Evolutionary conservation across 2,797 vertebrate species (phyloP).

Genomic region (Tadarida brasiliensis): DNA sequence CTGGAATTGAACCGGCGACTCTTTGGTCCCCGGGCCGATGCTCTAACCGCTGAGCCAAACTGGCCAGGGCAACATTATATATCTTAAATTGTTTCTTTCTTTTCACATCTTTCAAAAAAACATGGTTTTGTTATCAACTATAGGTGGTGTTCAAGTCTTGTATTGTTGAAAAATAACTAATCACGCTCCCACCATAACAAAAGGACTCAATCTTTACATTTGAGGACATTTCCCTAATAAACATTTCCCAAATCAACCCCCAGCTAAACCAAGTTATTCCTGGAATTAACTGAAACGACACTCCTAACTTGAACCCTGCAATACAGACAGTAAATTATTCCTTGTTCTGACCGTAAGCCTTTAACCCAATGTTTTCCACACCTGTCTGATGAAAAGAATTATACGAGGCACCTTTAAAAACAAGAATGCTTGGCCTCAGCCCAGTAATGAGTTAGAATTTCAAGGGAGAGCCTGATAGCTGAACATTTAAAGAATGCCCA

Average conservation of each 20-base stretch:
- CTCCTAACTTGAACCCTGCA: background rate
- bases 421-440: background rate
- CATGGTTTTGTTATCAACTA: background rate
- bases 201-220: slow-evolving; percentile 2
- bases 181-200: background rate
- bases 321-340: background rate
- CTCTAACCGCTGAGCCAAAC: too few relatives aligned
- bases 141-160: background rate
- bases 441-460: slow-evolving; percentile 54
- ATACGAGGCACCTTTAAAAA: background rate
- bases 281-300: background rate
- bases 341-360: background rate
- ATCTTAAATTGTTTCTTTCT: slow-evolving; percentile 20
- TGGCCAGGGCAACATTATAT: background rate
- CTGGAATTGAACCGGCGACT: too few relatives aligned
- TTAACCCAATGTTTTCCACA: background rate
- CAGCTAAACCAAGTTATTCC: background rate
- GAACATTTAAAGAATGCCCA: background rate
- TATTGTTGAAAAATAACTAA: slow-evolving; percentile 33
- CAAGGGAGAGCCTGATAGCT: background rate
- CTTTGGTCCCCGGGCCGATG: too few relatives aligned
- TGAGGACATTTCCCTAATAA: background rate
- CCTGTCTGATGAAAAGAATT: slow-evolving; percentile 24
- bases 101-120: slow-evolving; percentile 54
- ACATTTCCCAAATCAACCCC: background rate